Base-by-base conservation (phyloP, 2,113 vertebrate species). In the Ellobius talpinus region DNA sequence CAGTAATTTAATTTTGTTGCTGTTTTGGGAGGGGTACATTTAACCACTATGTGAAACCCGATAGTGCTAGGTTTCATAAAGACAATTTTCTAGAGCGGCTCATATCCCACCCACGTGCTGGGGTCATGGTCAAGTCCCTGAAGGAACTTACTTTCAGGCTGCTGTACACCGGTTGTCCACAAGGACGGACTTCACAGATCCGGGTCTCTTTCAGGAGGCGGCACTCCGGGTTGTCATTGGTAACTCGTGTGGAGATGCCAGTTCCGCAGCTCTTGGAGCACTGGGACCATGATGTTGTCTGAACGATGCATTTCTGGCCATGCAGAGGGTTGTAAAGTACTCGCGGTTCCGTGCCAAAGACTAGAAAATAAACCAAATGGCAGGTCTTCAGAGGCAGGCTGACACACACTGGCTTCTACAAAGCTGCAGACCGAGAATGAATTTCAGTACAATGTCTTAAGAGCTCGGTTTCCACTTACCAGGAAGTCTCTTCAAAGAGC, bases 241-340 rank as follows among this genome's bases (percentile, higher is more conserved):
- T 99, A 96, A 99, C 99, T 94, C 99, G 99, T 17, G 99, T 99
- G 97, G 99, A 99, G 98, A 99, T 99, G 89, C 99, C 99, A 14
- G 99, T 99, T 87, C 99, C 99, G 78, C 99, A 99, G 0, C 99
- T 99, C 99, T 99, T 99, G 72, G 99, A 99, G 98, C 99, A 99
- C 97, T 99, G 99, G 72, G 99, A 99, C 99, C 99, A 99, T 29
- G 99, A 99, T 13, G 99, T 99, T 92, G 99, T 99, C 98, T 99
- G 99, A 95, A 99, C 98, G 0, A 99, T 99, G 98, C 99, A 99
- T 97, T 99, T 99, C 94, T 99, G 99, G 97, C 97, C 99, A 87
- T 99, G 99, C 87, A 99, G 99, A 74, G 98, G 99, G 85, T 98
- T 98, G 95, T 97, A 97, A 10, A 98, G 89, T 63, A 98, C 96